A percentile compares a stretch with the other conserved stretches of the same genome.
Evolutionary conservation across 2,113 vertebrate species (phyloP).

Genomic region (Ceyx melanurus): DNA sequence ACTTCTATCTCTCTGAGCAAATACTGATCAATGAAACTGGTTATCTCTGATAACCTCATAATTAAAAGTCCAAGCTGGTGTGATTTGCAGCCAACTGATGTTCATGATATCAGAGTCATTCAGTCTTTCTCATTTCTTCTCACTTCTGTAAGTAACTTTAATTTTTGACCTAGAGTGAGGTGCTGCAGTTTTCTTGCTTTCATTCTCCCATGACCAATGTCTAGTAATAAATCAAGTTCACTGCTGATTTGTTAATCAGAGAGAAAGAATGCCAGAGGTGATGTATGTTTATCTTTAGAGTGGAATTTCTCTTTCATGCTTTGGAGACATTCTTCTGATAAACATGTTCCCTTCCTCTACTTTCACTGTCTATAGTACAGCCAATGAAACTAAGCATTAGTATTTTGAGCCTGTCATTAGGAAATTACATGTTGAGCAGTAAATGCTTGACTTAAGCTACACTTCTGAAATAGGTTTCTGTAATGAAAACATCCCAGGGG

Average conservation of each 20-base stretch:
- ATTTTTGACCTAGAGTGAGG: neutral
- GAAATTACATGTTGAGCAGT: neutral
- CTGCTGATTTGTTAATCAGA: neutral
- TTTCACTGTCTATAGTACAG: neutral
- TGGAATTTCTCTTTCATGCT: neutral
- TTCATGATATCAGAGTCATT: neutral
- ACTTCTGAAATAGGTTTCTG: neutral
- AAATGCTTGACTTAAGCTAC: neutral
- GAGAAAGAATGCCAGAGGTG: neutral
- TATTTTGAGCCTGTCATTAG: neutral
- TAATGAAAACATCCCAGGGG: neutral
- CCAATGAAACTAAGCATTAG: neutral
- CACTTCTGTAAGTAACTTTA: neutral
- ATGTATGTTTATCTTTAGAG: neutral
- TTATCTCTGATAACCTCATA: neutral
- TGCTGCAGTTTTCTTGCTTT: neutral
- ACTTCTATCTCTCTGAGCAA: rapidly evolving
- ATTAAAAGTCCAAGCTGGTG: neutral
- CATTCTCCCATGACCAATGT: neutral
- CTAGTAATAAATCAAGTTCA: neutral
- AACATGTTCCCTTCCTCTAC: neutral
- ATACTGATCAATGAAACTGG: neutral
- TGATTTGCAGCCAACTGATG: neutral
- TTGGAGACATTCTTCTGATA: neutral
- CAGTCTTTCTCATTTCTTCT: neutral